Base-by-base conservation (phyloP, 2,888 invertebrate species). In the Tortrix viridana region DNA sequence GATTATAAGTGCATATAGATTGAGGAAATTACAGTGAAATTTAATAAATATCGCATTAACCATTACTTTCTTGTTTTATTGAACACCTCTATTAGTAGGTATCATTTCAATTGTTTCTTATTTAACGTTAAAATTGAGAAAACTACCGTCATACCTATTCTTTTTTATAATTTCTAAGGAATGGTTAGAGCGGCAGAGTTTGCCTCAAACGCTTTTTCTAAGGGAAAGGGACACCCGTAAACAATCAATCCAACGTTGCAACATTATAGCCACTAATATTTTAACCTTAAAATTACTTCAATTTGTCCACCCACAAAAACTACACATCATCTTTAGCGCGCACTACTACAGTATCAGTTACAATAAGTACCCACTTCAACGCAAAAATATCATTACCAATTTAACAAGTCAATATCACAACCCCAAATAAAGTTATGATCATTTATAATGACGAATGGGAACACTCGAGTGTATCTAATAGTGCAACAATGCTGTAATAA, bases 1-100 rank as follows among this genome's bases (percentile, higher is more conserved):
- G 75, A 79, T 77, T 81, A 73, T 89, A 90, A 89, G 88, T 85
- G 86, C 84, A 85, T 86, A 89, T 88, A 89, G 89, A 86, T 84
- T 85, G 89, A 86, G 83, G 80, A 88, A 83, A 89, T 86, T 84
- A 89, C 89, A 88, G 88, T 90, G 90, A 91, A 90, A 88, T 85
- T 89, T 86, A 91, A 90, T 92, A 92, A 92, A 92, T 89, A 90
- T 86, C 85, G 88, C 88, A 92, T 90, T 91, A 90, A 87, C 85
- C 88, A 89, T 83, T 87, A 71, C 44, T 67, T 62, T 74, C 70
- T 74, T 75, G 74, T 80, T 73, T 74, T 74, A 68, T 59, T 66
- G 32, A 32, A 2, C 0, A 26, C 26, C 26, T 3, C n/a, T n/a
- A n/a, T n/a, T n/a, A n/a, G n/a, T n/a, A 26, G 26, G 26, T 26